Conservation (phyloP, 2,797 vertebrate genomes). For the Coilia nasus region DNA sequence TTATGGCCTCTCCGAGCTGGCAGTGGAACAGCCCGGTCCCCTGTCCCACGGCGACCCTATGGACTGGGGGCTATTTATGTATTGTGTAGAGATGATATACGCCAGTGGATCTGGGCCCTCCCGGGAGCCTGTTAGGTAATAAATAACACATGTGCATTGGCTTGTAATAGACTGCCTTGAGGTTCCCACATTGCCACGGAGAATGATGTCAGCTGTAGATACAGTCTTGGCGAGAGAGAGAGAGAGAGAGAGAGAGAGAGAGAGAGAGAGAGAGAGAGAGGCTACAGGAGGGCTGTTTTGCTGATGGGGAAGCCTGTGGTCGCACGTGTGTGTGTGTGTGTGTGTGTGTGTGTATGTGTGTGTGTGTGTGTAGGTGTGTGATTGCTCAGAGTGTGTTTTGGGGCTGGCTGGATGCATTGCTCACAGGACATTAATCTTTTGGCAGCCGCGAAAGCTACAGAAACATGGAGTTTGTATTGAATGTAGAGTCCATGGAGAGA, state of each 20-base stretch:
- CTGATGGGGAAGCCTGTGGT: not conserved
- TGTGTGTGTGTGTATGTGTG: conserved; percentile 10
- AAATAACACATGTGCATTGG: conserved; percentile 30
- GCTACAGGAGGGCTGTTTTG: not conserved
- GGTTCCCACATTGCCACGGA: conserved; percentile 19
- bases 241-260: not conserved
- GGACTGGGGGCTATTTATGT: not conserved
- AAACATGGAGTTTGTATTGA: not conserved
- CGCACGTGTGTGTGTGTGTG: not conserved
- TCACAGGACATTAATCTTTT: not conserved
- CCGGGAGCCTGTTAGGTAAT: not conserved
- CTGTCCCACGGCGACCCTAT: not conserved
- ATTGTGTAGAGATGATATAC: conserved; percentile 21
- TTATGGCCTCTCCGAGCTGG: not conserved
- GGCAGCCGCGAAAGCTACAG: not conserved
- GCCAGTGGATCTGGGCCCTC: not conserved
- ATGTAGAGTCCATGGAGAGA: not conserved
- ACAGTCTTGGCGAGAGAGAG: not conserved
- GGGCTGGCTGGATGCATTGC: not conserved
- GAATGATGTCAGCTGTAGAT: conserved; percentile 17
- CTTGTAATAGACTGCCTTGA: conserved; percentile 21
- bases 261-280: not conserved
- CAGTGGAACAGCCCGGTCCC: not conserved
- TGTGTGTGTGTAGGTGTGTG: not conserved
- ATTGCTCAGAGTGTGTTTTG: not conserved